Evolutionary conservation across 1,140 invertebrate genomes (phyloP), one percentile per base, ranked within the genome.

Genomic region (Zeugodacus cucurbitae): DNA sequence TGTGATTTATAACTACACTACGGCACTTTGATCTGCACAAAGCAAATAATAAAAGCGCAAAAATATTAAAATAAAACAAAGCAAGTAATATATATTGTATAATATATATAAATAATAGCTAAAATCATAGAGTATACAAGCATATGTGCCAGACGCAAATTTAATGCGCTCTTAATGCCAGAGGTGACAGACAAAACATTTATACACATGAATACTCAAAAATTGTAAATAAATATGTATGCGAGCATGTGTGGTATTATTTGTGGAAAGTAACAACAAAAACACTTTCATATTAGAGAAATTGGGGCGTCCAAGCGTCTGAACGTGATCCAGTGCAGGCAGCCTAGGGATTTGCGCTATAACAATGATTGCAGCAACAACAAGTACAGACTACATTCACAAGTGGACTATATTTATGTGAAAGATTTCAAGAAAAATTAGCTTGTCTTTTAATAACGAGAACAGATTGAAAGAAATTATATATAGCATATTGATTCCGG

Each of bases 301-400:
- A 82, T 32, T 54, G 74, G 74, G 74, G 74, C 74, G 74, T 82
- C 74, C 44, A 82, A 82, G 26, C 74, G 74, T 82, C 74, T 74
- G 34, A 74, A 74, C 34, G 34, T 74, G 67, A 20, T 82, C 74
- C 41, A 48, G 41, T 22, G 22, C 20, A 48, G 8, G 41, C 41
- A 82, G 7, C 7, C n/a, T 11, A 41, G 37, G 22, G 22, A 82
- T 48, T 82, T 54, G 74, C 20, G 48, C 48, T 17, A 54, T 54
- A 54, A 11, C 11, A 54, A 54, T 54, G 48, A 54, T 54, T 54
- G 14, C 3, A 54, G 48, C 48, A 54, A 54, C 48, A 54, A 54
- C 48, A 54, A 54, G 20, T 54, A 54, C 20, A 54, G 57, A 5
- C 57, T 22, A 58, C 58, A 59, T 59, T 59, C 5, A 62, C n/a